Conservation (phyloP, 2,113 vertebrate genomes). For the Equus przewalskii region DNA sequence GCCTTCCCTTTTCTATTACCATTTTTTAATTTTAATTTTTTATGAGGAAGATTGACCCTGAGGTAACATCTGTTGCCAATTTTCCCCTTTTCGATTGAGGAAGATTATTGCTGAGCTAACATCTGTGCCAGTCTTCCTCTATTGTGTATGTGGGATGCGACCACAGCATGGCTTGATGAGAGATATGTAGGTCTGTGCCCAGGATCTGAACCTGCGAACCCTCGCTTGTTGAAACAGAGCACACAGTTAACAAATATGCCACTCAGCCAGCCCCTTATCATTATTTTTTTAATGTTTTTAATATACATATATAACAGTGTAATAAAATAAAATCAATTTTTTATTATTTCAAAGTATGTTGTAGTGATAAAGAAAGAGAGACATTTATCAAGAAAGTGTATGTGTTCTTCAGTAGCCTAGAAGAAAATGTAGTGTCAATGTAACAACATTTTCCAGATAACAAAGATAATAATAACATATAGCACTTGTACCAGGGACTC, state of each 20-base stretch:
- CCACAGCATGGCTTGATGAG: too few species aligned
- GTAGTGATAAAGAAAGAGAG: not conserved
- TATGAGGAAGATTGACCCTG: too few species aligned
- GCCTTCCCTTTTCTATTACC: not conserved
- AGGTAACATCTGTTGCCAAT: too few species aligned
- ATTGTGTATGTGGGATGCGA: too few species aligned
- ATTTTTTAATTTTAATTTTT: too few species aligned
- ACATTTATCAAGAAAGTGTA: not conserved
- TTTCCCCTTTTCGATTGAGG: too few species aligned
- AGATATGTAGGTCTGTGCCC: too few species aligned
- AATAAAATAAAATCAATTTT: constrained; percentile 19
- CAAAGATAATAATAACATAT: not conserved
- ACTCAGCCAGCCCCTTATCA: not conserved
- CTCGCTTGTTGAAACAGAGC: too few species aligned
- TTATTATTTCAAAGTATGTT: not conserved
- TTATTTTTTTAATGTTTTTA: not conserved
- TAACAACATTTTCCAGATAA: constrained; percentile 17
- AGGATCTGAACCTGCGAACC: too few species aligned
- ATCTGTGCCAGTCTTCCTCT: too few species aligned
- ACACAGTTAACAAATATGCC: too few species aligned
- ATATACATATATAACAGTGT: not conserved
- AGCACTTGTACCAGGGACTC: not conserved
- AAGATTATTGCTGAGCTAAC: too few species aligned
- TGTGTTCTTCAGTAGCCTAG: not conserved
- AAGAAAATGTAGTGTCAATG: not conserved